phyloP scores from a whole-genome alignment of 2,888 invertebrate genomes.

The Ectemnius cavifrons region DNA sequence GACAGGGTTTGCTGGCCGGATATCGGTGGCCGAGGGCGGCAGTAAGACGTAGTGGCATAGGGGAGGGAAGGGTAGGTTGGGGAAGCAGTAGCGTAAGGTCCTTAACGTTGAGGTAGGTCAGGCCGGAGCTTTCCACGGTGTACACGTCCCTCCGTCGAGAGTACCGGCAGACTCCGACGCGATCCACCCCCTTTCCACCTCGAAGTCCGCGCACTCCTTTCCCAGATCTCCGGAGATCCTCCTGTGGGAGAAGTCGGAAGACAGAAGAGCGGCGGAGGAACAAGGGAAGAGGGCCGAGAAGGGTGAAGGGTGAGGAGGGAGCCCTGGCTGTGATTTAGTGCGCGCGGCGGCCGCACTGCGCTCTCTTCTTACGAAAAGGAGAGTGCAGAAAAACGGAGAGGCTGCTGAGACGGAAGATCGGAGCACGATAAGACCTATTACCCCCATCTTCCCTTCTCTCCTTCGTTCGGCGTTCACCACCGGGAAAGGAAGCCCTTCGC shows the following conservation, averaged over 20 bases:
- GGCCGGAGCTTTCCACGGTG: slow-evolving; percentile 47
- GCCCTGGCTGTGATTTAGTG: slow-evolving; percentile 71
- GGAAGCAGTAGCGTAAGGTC: slow-evolving; percentile 39
- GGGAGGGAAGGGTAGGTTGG: slow-evolving; percentile 30
- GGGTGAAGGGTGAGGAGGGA: no score
- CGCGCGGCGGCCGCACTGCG: slow-evolving; percentile 61
- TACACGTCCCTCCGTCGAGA: no score
- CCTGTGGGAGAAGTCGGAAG: slow-evolving; percentile 37
- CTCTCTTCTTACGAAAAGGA: slow-evolving; percentile 53
- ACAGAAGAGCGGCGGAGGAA: slow-evolving; percentile 55
- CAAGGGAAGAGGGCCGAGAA: slow-evolving; percentile 46
- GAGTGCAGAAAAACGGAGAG: slow-evolving; percentile 27
- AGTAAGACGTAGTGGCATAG: background rate
- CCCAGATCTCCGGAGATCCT: slow-evolving; percentile 33
- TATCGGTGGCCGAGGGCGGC: slow-evolving; percentile 18
- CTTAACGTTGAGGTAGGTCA: slow-evolving; percentile 64
- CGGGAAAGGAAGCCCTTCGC: slow-evolving; percentile 1
- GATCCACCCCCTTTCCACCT: slow-evolving; percentile 12
- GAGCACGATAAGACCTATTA: slow-evolving; percentile 25
- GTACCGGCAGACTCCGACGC: slow-evolving; percentile 21
- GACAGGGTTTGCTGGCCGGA: no score
- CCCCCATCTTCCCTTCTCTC: background rate
- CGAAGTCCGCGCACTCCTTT: slow-evolving; percentile 26
- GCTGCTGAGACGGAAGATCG: slow-evolving; percentile 20
- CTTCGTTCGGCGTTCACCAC: background rate